These are phyloP conservation scores for Patella caerulea DNA, from an alignment of 2,888 invertebrate genomes.

Conservation along the genomic window DNA sequence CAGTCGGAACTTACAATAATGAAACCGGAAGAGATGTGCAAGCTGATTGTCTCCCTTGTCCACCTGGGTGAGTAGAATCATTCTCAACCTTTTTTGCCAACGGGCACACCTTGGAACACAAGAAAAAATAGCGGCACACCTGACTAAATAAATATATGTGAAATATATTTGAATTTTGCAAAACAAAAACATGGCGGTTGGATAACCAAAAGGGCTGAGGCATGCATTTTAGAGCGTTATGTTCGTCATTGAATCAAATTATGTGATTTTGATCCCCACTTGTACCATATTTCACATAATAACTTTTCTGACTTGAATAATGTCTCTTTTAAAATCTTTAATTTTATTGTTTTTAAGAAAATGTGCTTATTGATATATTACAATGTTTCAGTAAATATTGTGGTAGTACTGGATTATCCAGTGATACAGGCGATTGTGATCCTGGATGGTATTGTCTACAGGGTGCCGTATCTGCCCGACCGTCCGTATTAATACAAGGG, in stretches of 20 bases:
- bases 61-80: constrained; percentile 58
- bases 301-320: background rate
- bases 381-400: constrained; percentile 60
- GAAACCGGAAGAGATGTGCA: constrained; percentile 49
- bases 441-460: constrained; percentile 66
- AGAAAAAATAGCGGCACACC: too few relatives aligned
- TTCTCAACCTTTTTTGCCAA: background rate
- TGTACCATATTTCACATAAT: background rate
- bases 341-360: background rate
- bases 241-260: too few relatives aligned
- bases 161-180: background rate
- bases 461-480: constrained; percentile 52
- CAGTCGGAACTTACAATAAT: constrained; percentile 65
- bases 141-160: background rate
- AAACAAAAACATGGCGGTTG: background rate
- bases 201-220: too few relatives aligned
- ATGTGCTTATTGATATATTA: background rate
- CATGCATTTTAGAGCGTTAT: too few relatives aligned
- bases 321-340: background rate
- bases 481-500: constrained; percentile 46
- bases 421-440: constrained; percentile 63
- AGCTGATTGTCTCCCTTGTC: constrained; percentile 59
- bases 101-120: too few relatives aligned
- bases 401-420: constrained; percentile 56
- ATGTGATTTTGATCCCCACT: too few relatives aligned